phyloP scores from a whole-genome alignment of 2,113 vertebrate genomes.

The Callaeas wilsoni region DNA sequence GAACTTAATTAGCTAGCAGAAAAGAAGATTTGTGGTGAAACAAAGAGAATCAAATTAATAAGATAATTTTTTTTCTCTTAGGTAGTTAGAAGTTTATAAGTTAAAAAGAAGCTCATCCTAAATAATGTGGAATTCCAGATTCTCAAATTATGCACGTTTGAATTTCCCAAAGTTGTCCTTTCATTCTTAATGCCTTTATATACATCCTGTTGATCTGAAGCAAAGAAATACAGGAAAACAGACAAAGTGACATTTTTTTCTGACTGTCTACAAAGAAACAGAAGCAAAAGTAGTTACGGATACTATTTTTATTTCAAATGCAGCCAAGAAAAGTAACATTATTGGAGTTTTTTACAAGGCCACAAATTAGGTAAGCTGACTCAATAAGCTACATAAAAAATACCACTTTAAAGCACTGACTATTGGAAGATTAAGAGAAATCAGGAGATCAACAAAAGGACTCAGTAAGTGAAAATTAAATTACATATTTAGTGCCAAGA shows the following conservation, averaged over 20 bases:
- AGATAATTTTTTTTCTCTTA: neutral
- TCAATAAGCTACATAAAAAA: neutral
- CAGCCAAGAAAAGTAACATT: neutral
- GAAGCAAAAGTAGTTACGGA: neutral
- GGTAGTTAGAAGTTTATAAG: neutral
- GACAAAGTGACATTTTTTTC: neutral
- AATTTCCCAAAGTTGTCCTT: neutral
- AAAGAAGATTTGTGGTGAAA: neutral
- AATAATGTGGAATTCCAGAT: neutral
- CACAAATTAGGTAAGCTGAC: neutral
- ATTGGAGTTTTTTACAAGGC: neutral
- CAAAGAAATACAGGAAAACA: neutral
- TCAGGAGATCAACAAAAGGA: neutral
- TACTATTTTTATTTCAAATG: neutral
- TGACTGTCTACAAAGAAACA: neutral
- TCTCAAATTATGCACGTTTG: neutral
- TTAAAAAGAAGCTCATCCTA: neutral
- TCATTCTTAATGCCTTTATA: neutral
- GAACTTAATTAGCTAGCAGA: neutral
- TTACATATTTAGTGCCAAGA: neutral
- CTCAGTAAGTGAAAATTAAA: neutral
- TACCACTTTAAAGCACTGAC: neutral
- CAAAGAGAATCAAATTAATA: neutral
- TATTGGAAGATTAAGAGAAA: neutral
- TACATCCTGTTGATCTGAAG: neutral